phyloP scores from a whole-genome alignment of 2,113 vertebrate genomes.

The Anoplopoma fimbria region DNA sequence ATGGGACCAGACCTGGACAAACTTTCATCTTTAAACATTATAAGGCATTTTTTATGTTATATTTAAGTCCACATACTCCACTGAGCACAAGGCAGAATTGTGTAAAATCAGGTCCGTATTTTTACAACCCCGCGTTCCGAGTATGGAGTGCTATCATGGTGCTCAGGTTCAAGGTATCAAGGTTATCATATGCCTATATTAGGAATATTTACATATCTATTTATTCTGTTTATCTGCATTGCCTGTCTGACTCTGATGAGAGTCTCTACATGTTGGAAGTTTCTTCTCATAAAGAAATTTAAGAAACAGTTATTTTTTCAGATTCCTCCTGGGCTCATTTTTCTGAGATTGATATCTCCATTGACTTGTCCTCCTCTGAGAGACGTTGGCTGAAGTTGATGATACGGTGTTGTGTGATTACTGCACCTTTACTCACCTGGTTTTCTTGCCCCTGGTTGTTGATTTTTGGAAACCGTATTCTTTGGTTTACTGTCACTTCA shows the following conservation, averaged over 20 bases:
- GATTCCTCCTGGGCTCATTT: neutral
- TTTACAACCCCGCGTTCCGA: neutral
- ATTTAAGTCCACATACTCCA: neutral
- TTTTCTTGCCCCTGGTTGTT: conserved; percentile 19
- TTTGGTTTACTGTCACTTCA: conserved; percentile 51
- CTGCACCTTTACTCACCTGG: conserved; percentile 25
- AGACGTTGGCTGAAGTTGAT: conserved; percentile 3
- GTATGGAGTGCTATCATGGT: neutral
- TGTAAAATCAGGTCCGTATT: neutral
- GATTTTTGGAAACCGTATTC: conserved; percentile 15
- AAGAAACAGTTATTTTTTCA: neutral
- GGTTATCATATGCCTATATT: neutral
- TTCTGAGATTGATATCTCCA: neutral
- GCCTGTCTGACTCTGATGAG: neutral
- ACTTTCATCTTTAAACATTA: too few species aligned
- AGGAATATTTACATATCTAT: neutral
- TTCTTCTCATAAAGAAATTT: neutral
- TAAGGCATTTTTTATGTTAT: too few species aligned
- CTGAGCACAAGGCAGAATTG: neutral
- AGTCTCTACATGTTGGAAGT: neutral
- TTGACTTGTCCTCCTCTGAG: neutral
- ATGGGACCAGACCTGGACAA: too few species aligned
- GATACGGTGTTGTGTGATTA: neutral
- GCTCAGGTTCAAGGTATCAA: too few species aligned
- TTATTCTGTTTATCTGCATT: neutral